phyloP scores from a whole-genome alignment of 1,140 invertebrate species.

The Limonius californicus region DNA sequence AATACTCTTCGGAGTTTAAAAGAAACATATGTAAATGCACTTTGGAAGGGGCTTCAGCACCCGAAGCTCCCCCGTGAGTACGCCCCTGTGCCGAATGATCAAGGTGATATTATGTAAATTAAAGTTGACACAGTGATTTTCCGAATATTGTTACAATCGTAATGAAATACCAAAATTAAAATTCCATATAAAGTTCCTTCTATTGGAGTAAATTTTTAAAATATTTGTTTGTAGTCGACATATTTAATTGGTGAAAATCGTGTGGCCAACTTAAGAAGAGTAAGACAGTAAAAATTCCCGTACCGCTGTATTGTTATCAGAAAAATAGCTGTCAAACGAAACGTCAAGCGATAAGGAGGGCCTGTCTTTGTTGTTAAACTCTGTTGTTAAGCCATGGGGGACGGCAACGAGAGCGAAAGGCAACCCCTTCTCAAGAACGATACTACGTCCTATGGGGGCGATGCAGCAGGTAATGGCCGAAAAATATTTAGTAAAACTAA shows the following conservation, averaged over 20 bases:
- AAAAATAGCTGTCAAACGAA: background rate
- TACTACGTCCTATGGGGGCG: background rate
- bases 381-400: slow-evolving; percentile 42
- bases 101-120: no score
- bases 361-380: slow-evolving; percentile 3
- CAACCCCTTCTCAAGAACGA: slow-evolving; percentile 48
- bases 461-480: slow-evolving; percentile 29
- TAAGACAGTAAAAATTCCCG: background rate
- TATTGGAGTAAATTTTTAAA: no score
- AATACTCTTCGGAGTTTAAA: no score
- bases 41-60: no score
- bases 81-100: no score
- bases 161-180: no score
- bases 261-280: background rate
- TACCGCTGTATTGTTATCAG: background rate
- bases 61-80: no score
- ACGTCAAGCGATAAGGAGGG: background rate
- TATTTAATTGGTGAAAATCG: background rate
- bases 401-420: slow-evolving; percentile 50
- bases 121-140: no score
- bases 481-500: background rate
- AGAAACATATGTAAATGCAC: no score
- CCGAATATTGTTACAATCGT: no score
- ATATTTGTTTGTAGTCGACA: background rate
- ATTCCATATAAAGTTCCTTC: no score